A percentile compares a stretch with the other conserved stretches of the same genome.
These are phyloP conservation scores for Fissipunctia ypsillon DNA, from an alignment of 2,888 invertebrate genomes.

Conservation along the genomic window DNA sequence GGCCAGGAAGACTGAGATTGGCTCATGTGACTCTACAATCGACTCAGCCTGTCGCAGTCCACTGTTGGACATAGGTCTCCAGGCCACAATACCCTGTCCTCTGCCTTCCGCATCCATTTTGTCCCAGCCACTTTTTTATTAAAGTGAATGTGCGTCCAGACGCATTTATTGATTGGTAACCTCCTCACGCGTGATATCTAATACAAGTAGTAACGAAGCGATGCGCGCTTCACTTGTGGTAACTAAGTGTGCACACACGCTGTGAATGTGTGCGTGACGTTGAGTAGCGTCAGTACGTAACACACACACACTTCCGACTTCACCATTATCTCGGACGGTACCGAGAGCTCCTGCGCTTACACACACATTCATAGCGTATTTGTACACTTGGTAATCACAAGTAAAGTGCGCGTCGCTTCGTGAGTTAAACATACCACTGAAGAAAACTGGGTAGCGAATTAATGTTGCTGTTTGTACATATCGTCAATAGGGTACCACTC, in stretches of 20 bases:
- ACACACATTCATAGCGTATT: no score
- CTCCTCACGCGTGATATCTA: background rate
- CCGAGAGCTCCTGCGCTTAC: no score
- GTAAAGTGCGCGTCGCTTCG: no score
- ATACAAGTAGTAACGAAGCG: background rate
- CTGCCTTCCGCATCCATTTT: background rate
- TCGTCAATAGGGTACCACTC: background rate
- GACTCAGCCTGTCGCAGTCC: background rate
- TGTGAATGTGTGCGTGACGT: no score
- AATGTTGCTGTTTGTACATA: background rate
- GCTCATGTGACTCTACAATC: background rate
- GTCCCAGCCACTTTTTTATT: background rate
- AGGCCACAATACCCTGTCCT: background rate
- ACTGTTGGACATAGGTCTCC: no score
- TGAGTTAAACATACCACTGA: no score
- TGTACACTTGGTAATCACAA: no score
- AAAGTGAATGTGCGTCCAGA: background rate
- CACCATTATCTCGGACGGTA: no score
- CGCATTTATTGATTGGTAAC: background rate
- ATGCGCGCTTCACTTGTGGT: background rate
- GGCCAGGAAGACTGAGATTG: slow-evolving; percentile 13
- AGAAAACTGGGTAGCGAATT: background rate
- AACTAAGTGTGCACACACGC: no score
- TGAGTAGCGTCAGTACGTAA: no score
- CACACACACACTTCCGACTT: no score